Conservation (phyloP, 2,113 vertebrate genomes). For the Scopus umbretta region DNA sequence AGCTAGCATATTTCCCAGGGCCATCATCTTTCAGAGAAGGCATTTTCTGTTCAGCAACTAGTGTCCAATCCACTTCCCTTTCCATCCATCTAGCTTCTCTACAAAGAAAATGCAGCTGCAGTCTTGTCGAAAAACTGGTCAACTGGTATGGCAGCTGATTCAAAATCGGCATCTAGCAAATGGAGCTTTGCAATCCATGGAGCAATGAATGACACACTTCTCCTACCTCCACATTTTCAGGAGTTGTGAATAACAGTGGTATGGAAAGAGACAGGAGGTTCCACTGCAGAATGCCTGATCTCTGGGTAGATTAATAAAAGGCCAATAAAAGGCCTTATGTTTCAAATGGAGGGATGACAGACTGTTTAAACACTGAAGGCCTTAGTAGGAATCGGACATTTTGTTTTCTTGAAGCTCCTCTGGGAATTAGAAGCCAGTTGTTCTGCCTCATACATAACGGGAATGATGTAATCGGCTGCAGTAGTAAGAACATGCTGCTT, state of each 20-base stretch:
- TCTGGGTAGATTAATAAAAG: neutral
- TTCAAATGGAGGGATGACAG: neutral
- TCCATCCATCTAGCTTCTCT: neutral
- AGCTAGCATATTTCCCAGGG: neutral
- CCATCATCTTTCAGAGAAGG: neutral
- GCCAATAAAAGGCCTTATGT: neutral
- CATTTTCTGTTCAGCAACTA: neutral
- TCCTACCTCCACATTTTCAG: neutral
- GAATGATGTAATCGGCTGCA: neutral
- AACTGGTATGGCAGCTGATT: neutral
- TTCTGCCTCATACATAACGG: conserved; percentile 17
- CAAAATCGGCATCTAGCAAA: neutral
- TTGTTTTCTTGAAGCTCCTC: conserved; percentile 18
- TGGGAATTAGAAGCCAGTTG: conserved; percentile 8
- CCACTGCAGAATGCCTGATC: neutral
- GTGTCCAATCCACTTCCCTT: neutral
- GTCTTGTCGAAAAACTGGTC: neutral
- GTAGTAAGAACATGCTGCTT: conserved; percentile 9
- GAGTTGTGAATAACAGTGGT: neutral
- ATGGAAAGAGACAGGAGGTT: neutral
- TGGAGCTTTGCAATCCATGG: neutral
- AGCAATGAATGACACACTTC: neutral
- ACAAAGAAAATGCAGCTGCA: neutral
- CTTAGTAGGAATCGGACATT: neutral
- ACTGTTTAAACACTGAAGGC: neutral